A percentile compares a stretch with the other conserved stretches of the same genome.
Evolutionary conservation across 92 coral and sea anemone genomes (phyloP).

Genomic region (Epizoanthus ramosus): DNA sequence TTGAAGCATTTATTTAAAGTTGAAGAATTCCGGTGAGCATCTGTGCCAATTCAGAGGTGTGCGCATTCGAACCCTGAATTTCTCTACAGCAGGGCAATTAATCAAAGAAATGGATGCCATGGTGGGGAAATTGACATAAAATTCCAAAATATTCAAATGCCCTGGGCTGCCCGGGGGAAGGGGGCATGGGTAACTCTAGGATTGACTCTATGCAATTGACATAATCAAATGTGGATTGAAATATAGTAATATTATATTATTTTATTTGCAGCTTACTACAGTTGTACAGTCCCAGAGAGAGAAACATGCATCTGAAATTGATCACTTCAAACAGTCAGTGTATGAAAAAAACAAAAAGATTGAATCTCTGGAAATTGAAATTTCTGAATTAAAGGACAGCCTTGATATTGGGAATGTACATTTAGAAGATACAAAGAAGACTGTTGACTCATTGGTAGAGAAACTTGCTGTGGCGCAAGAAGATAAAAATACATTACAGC

Average conservation of each 20-base stretch:
- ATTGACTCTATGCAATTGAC: no score
- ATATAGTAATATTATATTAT: neutral
- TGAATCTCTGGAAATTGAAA: constrained; percentile 19
- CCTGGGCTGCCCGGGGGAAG: no score
- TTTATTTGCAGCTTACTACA: constrained; percentile 33
- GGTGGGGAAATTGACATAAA: no score
- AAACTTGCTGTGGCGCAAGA: constrained; percentile 51
- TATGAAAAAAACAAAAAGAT: constrained; percentile 43
- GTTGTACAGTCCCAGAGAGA: constrained; percentile 30
- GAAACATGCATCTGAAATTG: constrained; percentile 6
- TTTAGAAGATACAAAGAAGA: constrained; percentile 51
- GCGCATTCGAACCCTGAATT: no score
- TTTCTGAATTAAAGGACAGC: constrained; percentile 33
- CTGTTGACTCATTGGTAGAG: constrained; percentile 46
- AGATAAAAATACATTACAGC: constrained; percentile 60
- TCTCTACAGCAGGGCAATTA: no score
- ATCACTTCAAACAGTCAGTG: constrained; percentile 12
- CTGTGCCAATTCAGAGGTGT: no score
- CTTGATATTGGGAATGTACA: constrained; percentile 44
- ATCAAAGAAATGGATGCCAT: no score
- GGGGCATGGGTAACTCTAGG: no score
- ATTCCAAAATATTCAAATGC: no score
- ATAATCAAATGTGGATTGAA: neutral
- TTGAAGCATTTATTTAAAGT: no score
- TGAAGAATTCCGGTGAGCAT: no score